Conservation (phyloP, 2,888 invertebrate genomes). For the Drosophila basisetae region DNA sequence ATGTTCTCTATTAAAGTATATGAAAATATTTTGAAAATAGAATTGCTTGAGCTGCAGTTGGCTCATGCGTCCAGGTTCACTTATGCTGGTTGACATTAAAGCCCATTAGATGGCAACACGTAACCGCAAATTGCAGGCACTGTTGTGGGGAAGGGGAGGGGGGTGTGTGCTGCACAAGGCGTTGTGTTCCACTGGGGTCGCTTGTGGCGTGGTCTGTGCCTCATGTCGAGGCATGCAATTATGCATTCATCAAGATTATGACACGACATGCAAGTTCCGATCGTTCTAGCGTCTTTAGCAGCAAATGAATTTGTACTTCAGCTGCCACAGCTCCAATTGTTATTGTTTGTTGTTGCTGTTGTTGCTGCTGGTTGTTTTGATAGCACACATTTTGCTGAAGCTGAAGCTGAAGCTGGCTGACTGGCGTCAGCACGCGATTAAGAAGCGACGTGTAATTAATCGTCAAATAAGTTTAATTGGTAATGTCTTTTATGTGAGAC, state of each 20-base stretch:
- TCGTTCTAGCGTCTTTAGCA: conserved; percentile 66
- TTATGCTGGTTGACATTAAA: conserved; percentile 83
- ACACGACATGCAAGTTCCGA: conserved; percentile 82
- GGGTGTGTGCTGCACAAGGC: neutral
- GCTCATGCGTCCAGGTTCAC: neutral
- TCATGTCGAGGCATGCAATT: conserved; percentile 79
- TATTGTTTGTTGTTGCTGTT: conserved; percentile 11
- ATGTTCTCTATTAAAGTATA: conserved; percentile 64
- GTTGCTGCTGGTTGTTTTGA: conserved; percentile 60
- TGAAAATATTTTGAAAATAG: conserved; percentile 76
- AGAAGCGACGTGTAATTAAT: conserved; percentile 81
- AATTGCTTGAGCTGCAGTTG: conserved; percentile 11
- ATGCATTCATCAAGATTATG: conserved; percentile 85
- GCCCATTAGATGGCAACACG: conserved; percentile 47
- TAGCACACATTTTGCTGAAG: conserved; percentile 75
- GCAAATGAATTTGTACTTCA: conserved; percentile 80
- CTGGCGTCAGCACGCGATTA: conserved; percentile 77
- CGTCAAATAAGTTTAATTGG: conserved; percentile 83
- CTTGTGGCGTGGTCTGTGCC: conserved; percentile 19
- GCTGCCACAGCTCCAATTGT: conserved; percentile 39
- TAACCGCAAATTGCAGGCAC: conserved; percentile 46
- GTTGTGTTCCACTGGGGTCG: conserved; percentile 11
- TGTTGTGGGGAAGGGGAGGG: neutral
- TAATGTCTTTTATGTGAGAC: conserved; percentile 75
- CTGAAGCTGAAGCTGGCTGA: conserved; percentile 31